Evolutionary conservation across 2,113 vertebrate species (phyloP).

Genomic region (Charadrius vociferus): DNA sequence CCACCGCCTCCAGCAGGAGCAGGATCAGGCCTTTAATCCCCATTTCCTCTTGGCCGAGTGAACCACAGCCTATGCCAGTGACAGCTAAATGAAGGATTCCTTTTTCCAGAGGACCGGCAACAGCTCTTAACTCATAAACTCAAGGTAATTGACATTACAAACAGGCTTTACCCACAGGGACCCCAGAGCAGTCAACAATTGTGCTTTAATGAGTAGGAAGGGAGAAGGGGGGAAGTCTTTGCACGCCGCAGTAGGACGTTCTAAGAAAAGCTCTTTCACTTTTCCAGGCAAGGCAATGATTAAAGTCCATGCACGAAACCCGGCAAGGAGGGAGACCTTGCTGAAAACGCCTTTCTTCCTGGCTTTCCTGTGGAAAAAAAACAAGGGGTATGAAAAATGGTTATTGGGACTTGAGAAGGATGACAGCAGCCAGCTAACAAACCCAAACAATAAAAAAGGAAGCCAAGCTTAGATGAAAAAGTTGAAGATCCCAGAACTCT

Average conservation of each 20-base stretch:
- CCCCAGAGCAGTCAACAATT: conserved; percentile 54
- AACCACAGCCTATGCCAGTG: conserved; percentile 25
- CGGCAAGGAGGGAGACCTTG: conserved; percentile 17
- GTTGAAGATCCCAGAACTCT: not conserved
- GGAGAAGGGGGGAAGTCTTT: conserved; percentile 49
- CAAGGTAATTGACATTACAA: conserved; percentile 60
- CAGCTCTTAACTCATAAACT: conserved; percentile 59
- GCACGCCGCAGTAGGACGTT: not conserved
- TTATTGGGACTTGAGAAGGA: not conserved
- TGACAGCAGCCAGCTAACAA: not conserved
- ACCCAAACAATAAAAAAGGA: conserved; percentile 36
- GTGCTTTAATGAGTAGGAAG: conserved; percentile 66
- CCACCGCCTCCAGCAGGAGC: not conserved
- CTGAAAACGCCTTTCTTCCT: conserved; percentile 44
- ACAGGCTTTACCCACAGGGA: conserved; percentile 53
- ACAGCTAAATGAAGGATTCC: conserved; percentile 68
- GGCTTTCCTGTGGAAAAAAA: conserved; percentile 61
- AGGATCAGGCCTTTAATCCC: conserved; percentile 57
- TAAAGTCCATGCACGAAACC: conserved; percentile 35
- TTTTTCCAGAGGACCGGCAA: conserved; percentile 60
- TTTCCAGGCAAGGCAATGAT: conserved; percentile 65
- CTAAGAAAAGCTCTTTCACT: conserved; percentile 66
- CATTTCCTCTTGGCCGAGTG: conserved; percentile 64
- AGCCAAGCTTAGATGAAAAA: not conserved
- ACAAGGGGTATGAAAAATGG: conserved; percentile 22